Evolutionary conservation across 2,888 invertebrate genomes (phyloP).

Genomic region (Bruchidius siliquastri): DNA sequence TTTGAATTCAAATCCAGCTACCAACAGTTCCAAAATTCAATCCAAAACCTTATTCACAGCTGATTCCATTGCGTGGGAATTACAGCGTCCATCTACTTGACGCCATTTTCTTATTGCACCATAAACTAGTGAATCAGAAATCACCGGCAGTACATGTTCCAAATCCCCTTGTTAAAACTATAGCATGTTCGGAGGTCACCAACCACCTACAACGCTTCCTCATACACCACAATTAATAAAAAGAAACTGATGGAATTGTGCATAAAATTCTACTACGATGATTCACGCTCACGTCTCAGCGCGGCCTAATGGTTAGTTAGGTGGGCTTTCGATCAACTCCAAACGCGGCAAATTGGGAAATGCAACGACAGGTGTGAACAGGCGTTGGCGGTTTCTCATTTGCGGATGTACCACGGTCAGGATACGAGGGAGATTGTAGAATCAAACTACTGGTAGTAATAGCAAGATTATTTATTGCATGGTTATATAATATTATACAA

Average conservation of each 20-base stretch:
- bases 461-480: too few species aligned
- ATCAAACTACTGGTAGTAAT: neutral
- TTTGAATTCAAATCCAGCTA: too few species aligned
- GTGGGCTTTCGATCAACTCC: neutral
- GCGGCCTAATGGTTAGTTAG: neutral
- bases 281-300: neutral
- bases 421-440: neutral
- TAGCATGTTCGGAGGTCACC: neutral
- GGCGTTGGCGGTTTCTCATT: neutral
- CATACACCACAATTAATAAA: neutral
- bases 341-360: neutral
- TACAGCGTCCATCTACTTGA: too few species aligned
- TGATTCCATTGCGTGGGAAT: too few species aligned
- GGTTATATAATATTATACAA: too few species aligned
- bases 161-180: too few species aligned
- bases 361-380: neutral
- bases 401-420: neutral
- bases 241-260: neutral
- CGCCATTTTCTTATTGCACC: too few species aligned
- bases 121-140: too few species aligned
- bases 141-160: too few species aligned
- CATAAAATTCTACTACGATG: neutral
- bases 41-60: too few species aligned
- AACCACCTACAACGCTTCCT: neutral
- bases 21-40: too few species aligned